Evolutionary conservation across 92 coral and sea anemone species (phyloP).

Genomic region (Palythoa grandiflora): DNA sequence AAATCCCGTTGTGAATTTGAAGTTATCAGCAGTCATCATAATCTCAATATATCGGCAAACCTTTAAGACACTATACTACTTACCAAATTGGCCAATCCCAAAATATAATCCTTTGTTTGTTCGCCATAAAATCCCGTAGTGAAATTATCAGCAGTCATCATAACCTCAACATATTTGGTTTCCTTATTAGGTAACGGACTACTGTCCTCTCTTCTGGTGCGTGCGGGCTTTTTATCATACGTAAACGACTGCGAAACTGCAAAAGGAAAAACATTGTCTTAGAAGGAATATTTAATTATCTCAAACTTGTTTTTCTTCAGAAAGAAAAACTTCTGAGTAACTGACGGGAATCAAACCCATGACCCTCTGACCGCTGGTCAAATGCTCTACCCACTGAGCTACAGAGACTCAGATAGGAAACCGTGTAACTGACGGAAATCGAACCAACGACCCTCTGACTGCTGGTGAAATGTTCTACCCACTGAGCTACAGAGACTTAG

Average conservation of each 20-base stretch:
- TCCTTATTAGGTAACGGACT: conserved; percentile 10
- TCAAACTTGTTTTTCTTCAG: background rate
- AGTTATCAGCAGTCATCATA: conserved; percentile 88
- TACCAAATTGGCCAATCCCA: conserved; percentile 85
- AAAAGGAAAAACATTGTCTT: background rate
- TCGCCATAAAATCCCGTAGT: conserved; percentile 80
- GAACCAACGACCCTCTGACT: too few species aligned
- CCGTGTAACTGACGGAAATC: too few species aligned
- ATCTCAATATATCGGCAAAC: conserved; percentile 75
- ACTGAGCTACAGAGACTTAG: too few species aligned
- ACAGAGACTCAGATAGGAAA: too few species aligned
- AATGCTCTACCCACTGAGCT: too few species aligned
- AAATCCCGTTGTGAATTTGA: conserved; percentile 65
- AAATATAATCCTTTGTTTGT: conserved; percentile 72
- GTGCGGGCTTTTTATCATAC: background rate
- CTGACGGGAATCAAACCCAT: too few species aligned
- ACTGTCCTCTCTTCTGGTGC: conserved; percentile 11
- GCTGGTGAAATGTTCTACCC: too few species aligned
- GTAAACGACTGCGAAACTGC: conserved; percentile 11
- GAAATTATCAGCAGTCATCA: conserved; percentile 84
- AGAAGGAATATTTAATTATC: too few species aligned
- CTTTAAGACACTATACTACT: background rate
- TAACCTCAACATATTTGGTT: conserved; percentile 76
- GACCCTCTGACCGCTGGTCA: too few species aligned
- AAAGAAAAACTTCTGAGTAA: too few species aligned